Evolutionary conservation across 64 coral and sea anemone species (phyloP), one percentile per base, ranked within the genome.

Genomic region (Pachyseris speciosa): DNA sequence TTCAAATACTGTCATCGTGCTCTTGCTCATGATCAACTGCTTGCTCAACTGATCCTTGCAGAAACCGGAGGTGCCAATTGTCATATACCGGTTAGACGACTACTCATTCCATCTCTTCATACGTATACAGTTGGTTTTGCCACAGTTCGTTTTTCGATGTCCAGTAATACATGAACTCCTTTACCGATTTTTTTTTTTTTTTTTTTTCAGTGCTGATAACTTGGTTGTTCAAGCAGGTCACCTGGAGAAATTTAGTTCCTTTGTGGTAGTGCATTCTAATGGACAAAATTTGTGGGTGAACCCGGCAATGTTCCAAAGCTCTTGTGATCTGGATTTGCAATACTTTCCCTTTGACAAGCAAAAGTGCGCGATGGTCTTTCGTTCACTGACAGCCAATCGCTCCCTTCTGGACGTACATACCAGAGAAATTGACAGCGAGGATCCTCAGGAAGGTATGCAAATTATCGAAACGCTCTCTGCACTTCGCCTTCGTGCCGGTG

Each of bases 331-430:
- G 12, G 51, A 92, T 40, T 85, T 96, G 2, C 44, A 89, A 27
- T 92, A 52, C 38, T 96, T 92, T 88, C 94, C 94, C 13, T 96
- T 96, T 77, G 94, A 96, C 63, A 88, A 92, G 25, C 94, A 86
- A 40, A 26, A 42, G 32, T 72, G 83, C 38, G 37, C 2, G 16
- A 86, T 86, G 83, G 3, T 55, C 19, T 86, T 86, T 69, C 63
- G 83, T 13, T 86, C 83, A 17, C 53, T 81, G 53, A 81, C 77
- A 2, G 32, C 77, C 40, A 53, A 81, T 81, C 31, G 34, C 77
- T 38, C 30, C 5, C 32, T 81, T 12, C 0, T 81, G 32, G 12
- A 81, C 53, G 25, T 81, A 6, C 9, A 34, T 17, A 40, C 77
- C 2, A 40, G 4, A 58, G 3, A 1, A 20, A 13, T 63, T 0